Evolutionary conservation across 2,113 vertebrate species (phyloP), one percentile per base, ranked within the genome.

Genomic region (Brachyhypopomus gauderio): DNA sequence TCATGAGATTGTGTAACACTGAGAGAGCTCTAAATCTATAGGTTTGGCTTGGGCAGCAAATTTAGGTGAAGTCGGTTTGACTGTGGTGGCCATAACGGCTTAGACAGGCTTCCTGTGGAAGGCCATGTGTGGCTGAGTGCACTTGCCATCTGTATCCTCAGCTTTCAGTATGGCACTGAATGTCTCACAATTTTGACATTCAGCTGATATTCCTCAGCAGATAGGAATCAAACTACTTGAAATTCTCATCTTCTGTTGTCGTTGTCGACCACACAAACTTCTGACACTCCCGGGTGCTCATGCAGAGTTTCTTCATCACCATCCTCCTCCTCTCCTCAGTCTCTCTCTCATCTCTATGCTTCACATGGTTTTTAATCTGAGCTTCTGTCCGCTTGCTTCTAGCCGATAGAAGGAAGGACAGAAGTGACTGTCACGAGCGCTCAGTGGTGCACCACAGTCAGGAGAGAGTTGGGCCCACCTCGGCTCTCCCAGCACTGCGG

Each of bases 11-110:
- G 41, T 48, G 52, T 69, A 58, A 58, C 16, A 5, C 3, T 45
- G 9, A 45, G 41, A 6, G 3, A 5, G 41, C 5, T 45, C 3
- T 2, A 45, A 5, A 8, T 6, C 41, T 45, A 16, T 11, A 38
- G 20, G 80, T 76, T 73, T 77, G 74, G 78, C 56, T 80, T 2
- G 12, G 30, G 34, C 60, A 66, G 48, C 23, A 22, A 76, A 45
- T 12, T 36, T 14, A 34, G 55, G 52, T 67, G 16, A 77, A 59
- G 60, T 77, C 67, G 30, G 72, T 56, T 72, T 60, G 12, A 20
- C 19, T 58, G 6, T 17, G 79, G 72, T 66, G 5, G 82, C 23
- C n/a, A 20, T 75, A 41, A n/a, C 19, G 14, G 36, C 59, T 70
- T n/a, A 70, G 23, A 6, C 58, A 12, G 23, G 41, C 55, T 75